Percentiles rank a stretch among this genome's conserved stretches.
phyloP scores from a whole-genome alignment of 2,113 vertebrate genomes.

The Eurypyga helias region DNA sequence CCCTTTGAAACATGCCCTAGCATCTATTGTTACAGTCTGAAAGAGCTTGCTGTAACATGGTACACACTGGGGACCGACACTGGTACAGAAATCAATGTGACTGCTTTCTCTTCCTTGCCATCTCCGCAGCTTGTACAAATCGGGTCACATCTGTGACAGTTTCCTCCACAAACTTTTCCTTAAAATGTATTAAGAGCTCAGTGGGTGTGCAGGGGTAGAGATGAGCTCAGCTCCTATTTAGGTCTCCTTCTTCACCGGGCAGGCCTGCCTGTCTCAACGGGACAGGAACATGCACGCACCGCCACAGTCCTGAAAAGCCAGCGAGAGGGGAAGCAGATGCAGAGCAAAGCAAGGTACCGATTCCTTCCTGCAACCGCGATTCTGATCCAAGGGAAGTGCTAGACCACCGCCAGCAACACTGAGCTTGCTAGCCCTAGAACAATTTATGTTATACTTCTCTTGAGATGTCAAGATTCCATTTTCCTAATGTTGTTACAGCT shows the following conservation, averaged over 20 bases:
- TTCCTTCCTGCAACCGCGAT: background rate
- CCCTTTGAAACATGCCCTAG: background rate
- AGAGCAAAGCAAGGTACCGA: background rate
- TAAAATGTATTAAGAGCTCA: background rate
- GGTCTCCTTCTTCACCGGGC: background rate
- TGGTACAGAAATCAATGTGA: background rate
- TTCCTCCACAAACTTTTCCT: background rate
- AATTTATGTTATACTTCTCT: background rate
- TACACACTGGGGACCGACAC: background rate
- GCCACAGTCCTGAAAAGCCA: background rate
- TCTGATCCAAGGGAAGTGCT: background rate
- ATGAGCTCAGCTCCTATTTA: constrained; percentile 11
- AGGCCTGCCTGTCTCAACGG: background rate
- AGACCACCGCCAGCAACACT: background rate
- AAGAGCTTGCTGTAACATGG: background rate
- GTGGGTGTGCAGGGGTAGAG: background rate
- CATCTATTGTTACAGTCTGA: background rate
- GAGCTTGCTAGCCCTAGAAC: background rate
- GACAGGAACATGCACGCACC: background rate
- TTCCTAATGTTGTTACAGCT: background rate
- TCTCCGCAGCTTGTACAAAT: background rate
- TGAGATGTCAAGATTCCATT: background rate
- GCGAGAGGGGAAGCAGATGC: fast-evolving
- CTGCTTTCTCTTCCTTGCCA: background rate
- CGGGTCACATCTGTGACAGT: background rate